phyloP scores from a whole-genome alignment of 2,888 invertebrate genomes.

The Diarsia rubi region DNA sequence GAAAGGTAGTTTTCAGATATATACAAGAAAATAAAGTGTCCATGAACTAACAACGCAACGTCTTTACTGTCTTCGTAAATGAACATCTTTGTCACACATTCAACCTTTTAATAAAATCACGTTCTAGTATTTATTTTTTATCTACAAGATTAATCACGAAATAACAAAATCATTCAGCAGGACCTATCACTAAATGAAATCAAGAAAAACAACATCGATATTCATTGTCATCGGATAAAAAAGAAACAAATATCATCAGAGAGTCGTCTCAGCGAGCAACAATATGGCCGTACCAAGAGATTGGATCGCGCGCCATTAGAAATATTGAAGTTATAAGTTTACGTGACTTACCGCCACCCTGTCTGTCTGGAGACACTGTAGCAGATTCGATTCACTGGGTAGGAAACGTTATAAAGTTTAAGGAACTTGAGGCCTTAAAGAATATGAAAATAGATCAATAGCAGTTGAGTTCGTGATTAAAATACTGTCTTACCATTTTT shows the following conservation, averaged over 20 bases:
- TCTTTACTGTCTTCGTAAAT: not conserved
- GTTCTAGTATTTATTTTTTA: not conserved
- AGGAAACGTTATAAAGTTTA: not conserved
- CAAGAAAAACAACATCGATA: not conserved
- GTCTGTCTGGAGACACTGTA: conserved; percentile 21
- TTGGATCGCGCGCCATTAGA: conserved; percentile 84
- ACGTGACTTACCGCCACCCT: conserved; percentile 14
- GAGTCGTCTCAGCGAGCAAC: conserved; percentile 24
- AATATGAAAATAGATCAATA: not conserved
- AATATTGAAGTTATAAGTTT: conserved; percentile 82
- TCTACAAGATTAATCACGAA: not conserved
- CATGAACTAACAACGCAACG: not conserved
- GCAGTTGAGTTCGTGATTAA: not conserved
- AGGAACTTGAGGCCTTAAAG: not conserved
- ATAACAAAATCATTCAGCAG: conserved; percentile 7
- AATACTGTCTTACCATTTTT: not conserved
- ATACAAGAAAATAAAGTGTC: not conserved
- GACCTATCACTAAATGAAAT: conserved; percentile 18
- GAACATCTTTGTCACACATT: not conserved
- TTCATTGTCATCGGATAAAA: conserved; percentile 8
- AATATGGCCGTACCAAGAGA: conserved; percentile 73
- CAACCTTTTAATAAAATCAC: not conserved
- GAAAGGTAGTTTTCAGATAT: conserved; percentile 1
- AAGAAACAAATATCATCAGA: conserved; percentile 13
- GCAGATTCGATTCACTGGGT: not conserved